Evolutionary conservation across 1,140 invertebrate species (phyloP), one percentile per base, ranked within the genome.

Genomic region (Rhagoletis pomonella): DNA sequence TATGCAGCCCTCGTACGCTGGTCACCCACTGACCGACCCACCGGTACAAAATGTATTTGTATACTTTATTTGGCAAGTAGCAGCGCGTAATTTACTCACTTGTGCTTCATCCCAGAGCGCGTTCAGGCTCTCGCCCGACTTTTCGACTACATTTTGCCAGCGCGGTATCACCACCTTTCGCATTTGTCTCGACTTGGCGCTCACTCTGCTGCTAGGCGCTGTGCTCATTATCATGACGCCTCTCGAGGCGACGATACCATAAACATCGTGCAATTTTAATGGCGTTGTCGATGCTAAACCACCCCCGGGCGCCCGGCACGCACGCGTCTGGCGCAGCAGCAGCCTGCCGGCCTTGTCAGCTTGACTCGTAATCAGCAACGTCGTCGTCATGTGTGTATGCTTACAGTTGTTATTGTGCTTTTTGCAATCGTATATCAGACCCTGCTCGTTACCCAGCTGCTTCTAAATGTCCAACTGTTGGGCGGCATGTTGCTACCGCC

Each of bases 271-370:
- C 64, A 67, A 67, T 62, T 62, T 62, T 62, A 62, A 67, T 67
- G 64, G 64, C 17, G 10, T 67, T 67, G 60, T 67, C 29, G 29
- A 17, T 67, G 64, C 5, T 19, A 29, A 2, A 44, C n/a, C 65
- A 12, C 6, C n/a, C 44, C 47, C 1, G 14, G 47, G 3, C 69
- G 0, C 6, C 69, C 50, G 3, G 17, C 44, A 9, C 47, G 73
- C 73, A 19, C n/a, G 5, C 47, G 4, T 14, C 17, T 55, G n/a
- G 17, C 44, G n/a, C 73, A 73, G 69, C 42, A 67, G 67, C 67
- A 7, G 47, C 42, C 44, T 3, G 44, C 73, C 73, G 73, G 73
- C 73, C 73, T 81, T 81, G 73, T 42, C 44, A 81, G 50, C 65
- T 59, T 14, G 64, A 29, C 47, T 42, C 73, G 73, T 81, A 50